Evolutionary conservation across 2,888 invertebrate species (phyloP).

Genomic region (Harpalus rufipes): DNA sequence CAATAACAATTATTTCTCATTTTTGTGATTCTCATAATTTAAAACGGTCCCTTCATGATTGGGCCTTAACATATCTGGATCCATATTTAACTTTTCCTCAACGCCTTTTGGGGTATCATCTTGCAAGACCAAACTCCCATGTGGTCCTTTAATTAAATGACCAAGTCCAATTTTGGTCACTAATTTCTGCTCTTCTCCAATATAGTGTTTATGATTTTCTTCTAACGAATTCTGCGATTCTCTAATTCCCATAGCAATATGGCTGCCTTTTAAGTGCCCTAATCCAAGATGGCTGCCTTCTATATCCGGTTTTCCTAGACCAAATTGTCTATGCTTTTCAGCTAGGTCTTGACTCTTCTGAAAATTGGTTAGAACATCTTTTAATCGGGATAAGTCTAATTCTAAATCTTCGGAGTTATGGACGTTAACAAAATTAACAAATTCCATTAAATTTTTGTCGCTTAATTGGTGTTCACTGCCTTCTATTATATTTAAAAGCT

Average conservation of each 20-base stretch:
- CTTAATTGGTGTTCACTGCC: conserved; percentile 72
- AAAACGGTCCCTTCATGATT: conserved; percentile 81
- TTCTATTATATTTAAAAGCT: conserved; percentile 73
- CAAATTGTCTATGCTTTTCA: conserved; percentile 71
- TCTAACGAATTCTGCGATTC: conserved; percentile 55
- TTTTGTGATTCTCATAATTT: conserved; percentile 77
- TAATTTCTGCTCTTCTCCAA: conserved; percentile 75
- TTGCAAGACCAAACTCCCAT: conserved; percentile 79
- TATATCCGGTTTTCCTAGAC: conserved; percentile 70
- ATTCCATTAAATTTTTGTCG: conserved; percentile 74
- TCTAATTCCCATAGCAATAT: conserved; percentile 73
- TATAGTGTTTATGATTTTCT: conserved; percentile 72
- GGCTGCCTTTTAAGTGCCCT: conserved; percentile 71
- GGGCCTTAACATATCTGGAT: conserved; percentile 80
- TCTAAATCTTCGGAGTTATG: conserved; percentile 74
- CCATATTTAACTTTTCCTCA: conserved; percentile 81
- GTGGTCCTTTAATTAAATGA: conserved; percentile 79
- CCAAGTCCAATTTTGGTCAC: conserved; percentile 74
- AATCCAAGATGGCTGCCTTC: conserved; percentile 72
- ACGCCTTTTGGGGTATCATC: conserved; percentile 74
- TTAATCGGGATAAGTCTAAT: conserved; percentile 73
- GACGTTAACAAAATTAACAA: conserved; percentile 75
- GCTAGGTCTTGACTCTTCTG: conserved; percentile 72
- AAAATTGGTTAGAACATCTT: conserved; percentile 73
- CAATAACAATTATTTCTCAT: conserved; percentile 54